A percentile compares a stretch with the other conserved stretches of the same genome.
Evolutionary conservation across 2,113 vertebrate genomes (phyloP).

Genomic region (Phrynocephalus versicolor): DNA sequence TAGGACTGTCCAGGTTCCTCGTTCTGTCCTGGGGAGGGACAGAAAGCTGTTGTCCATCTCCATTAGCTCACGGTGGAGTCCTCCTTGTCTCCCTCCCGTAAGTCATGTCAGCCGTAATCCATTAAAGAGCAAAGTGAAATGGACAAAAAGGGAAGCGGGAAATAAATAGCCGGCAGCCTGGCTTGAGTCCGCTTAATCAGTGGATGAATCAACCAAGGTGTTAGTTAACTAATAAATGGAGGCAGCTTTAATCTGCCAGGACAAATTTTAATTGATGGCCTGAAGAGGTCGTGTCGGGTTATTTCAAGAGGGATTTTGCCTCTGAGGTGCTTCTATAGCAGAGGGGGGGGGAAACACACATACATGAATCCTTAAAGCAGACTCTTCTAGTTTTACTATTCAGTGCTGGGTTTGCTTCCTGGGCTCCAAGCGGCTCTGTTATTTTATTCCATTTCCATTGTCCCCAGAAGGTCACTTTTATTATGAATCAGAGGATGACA

Average conservation of each 20-base stretch:
- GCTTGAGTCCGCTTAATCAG: background rate
- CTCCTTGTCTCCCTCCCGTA: background rate
- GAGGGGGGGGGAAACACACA: too few species aligned
- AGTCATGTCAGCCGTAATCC: background rate
- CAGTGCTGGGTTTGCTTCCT: background rate
- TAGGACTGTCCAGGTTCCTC: background rate
- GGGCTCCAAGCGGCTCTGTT: background rate
- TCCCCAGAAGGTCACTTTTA: background rate
- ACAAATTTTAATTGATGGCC: background rate
- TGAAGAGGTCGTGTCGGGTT: background rate
- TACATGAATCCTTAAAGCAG: background rate
- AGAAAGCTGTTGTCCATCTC: background rate
- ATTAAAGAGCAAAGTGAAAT: slow-evolving; percentile 9
- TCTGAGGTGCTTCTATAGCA: background rate
- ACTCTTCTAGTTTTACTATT: background rate
- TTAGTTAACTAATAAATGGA: background rate
- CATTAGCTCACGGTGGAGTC: background rate
- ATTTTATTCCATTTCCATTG: background rate
- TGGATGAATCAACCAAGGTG: background rate
- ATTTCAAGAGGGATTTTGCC: background rate
- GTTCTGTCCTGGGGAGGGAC: background rate
- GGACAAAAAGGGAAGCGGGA: background rate
- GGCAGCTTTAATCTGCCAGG: background rate
- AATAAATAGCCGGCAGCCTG: background rate
- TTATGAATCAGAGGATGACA: background rate